A percentile compares a stretch with the other conserved stretches of the same genome.
phyloP scores from a whole-genome alignment of 2,888 invertebrate genomes.

The Dryococelus australis region DNA sequence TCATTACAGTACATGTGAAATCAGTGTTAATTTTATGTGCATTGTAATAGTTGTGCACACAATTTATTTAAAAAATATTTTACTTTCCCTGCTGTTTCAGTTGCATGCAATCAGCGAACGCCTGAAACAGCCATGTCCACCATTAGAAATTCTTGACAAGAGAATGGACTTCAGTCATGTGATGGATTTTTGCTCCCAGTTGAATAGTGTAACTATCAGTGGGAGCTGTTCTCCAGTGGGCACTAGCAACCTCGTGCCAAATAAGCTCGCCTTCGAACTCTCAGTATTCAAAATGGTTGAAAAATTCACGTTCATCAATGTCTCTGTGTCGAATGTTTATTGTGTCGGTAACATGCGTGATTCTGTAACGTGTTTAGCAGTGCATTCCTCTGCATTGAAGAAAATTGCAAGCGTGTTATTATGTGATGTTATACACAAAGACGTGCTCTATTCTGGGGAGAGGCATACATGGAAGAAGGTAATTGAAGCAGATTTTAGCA shows the following conservation, averaged over 20 bases:
- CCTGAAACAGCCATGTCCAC: conserved; percentile 84
- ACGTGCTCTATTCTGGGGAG: conserved; percentile 59
- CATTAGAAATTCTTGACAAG: conserved; percentile 77
- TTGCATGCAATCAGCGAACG: conserved; percentile 90
- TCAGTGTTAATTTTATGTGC: too few species aligned
- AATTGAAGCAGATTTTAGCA: conserved; percentile 75
- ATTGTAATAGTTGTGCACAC: too few species aligned
- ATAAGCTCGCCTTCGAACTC: conserved; percentile 80
- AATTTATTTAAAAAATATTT: too few species aligned
- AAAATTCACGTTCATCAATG: conserved; percentile 72
- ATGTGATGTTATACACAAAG: conserved; percentile 84
- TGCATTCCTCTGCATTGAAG: conserved; percentile 71
- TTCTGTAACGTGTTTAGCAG: conserved; percentile 69
- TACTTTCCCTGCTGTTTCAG: conserved; percentile 62
- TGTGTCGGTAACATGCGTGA: conserved; percentile 69
- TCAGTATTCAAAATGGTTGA: conserved; percentile 82
- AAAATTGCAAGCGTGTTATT: conserved; percentile 81
- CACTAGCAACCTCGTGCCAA: conserved; percentile 85
- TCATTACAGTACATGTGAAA: too few species aligned
- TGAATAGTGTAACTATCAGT: conserved; percentile 71
- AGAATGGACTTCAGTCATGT: conserved; percentile 91
- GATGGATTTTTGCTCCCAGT: conserved; percentile 83
- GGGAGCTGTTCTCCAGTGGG: conserved; percentile 74
- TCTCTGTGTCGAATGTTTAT: conserved; percentile 73
- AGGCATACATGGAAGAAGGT: conserved; percentile 74